phyloP scores from a whole-genome alignment of 2,113 vertebrate species.

The Bothrops jararaca region DNA sequence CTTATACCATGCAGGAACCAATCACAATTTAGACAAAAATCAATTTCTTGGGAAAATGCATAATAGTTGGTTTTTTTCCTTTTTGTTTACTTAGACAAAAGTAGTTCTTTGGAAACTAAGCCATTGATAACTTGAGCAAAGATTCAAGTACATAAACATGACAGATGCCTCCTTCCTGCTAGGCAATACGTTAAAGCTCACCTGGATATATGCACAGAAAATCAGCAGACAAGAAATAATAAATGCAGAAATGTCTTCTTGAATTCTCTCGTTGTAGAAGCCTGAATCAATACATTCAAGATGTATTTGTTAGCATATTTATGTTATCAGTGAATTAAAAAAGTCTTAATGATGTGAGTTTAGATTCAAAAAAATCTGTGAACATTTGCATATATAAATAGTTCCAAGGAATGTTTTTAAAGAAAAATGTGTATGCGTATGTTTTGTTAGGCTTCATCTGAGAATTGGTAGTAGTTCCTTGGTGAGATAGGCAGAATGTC shows the following conservation, averaged over 20 bases:
- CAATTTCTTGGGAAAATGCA: neutral
- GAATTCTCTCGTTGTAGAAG: constrained; percentile 9
- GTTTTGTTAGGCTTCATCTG: neutral
- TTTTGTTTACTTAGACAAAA: neutral
- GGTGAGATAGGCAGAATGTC: neutral
- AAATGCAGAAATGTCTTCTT: constrained; percentile 22
- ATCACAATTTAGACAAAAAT: fast-evolving
- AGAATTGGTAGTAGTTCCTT: neutral
- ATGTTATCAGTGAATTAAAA: neutral
- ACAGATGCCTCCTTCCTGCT: neutral
- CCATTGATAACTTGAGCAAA: neutral
- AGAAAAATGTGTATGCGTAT: neutral
- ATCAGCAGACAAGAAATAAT: neutral
- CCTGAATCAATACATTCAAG: neutral
- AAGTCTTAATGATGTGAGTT: neutral
- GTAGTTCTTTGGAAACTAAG: neutral
- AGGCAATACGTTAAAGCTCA: constrained; percentile 9
- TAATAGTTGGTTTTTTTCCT: fast-evolving
- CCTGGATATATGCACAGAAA: constrained; percentile 3
- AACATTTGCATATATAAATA: neutral
- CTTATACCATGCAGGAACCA: neutral
- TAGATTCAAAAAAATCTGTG: neutral
- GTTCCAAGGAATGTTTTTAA: neutral
- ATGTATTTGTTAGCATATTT: neutral
- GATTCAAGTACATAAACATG: neutral